Base-by-base conservation (phyloP, 1,140 invertebrate genomes). In the Drosophila arawakana region DNA sequence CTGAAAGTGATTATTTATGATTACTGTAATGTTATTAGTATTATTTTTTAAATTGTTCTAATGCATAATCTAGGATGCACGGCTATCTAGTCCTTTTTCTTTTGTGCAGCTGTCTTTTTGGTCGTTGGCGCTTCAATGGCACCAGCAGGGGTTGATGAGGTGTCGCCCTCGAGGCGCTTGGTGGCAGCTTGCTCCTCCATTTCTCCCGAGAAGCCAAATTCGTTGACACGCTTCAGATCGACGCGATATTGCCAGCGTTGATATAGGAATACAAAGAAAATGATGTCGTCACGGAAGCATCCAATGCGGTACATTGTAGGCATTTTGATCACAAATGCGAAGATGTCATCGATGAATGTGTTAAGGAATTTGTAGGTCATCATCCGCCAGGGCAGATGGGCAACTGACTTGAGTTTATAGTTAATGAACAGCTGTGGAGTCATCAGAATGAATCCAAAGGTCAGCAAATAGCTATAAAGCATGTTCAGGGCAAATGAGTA, bases 381-480 rank as follows among this genome's bases (percentile, higher is more conserved):
- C 98, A 99, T 99, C 61, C 99, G 94, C 98, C 99, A 99, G 3
- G 99, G 99, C 71, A 99, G 93, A 94, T 99, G 99, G 8, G 99
- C 99, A 0, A 99, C 98, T 15, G 98, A 99, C 92, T 99, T 99
- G 49, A 99, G 92, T 93, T 99, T 99, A 92, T 99, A 99, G 93
- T 99, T 99, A 71, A 99, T 99, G 91, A 99, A 99, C 49, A 99
- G 93, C 92, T 99, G 98, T 7, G 99, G 98, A 5, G 98, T 99
- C 99, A 99, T 99, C 97, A 99, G 98, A 57, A 99, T 99, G 91
- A 99, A 99, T 61, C 99, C 99, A 93, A 99, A 99, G 6, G 98
- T 99, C 46, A 99, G 93, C 18, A 99, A 93, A 93, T 99, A 99
- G 63, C 99, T 99, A 93, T 99, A 99, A 10, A 99, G 94, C 97